phyloP scores from a whole-genome alignment of 2,888 invertebrate genomes.

The Drosophila pegasa region DNA sequence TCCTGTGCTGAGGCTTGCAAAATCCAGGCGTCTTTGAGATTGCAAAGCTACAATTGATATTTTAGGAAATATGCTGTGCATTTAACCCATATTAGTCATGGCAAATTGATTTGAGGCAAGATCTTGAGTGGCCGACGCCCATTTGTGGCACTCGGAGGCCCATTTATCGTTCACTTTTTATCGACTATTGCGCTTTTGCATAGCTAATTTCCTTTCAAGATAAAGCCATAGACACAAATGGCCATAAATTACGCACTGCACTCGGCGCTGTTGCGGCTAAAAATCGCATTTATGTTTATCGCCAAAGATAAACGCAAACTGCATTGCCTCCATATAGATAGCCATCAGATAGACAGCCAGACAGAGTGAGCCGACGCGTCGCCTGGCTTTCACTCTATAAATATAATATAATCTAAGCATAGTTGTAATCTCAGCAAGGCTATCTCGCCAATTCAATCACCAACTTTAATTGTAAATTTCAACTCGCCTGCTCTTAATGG shows the following conservation, averaged over 20 bases:
- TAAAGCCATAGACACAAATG: constrained; percentile 73
- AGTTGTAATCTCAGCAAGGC: constrained; percentile 76
- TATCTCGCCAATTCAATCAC: constrained; percentile 74
- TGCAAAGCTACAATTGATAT: constrained; percentile 51
- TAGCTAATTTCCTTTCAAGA: constrained; percentile 80
- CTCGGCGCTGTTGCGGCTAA: constrained; percentile 29
- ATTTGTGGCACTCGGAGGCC: constrained; percentile 54
- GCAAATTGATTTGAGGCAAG: constrained; percentile 66
- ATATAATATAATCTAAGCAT: constrained; percentile 75
- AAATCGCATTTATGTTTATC: constrained; percentile 63
- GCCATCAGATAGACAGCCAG: constrained; percentile 42
- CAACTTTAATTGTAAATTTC: constrained; percentile 78
- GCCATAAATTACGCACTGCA: constrained; percentile 76
- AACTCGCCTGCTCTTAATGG: constrained; percentile 61
- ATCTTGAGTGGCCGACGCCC: constrained; percentile 36
- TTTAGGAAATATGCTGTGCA: constrained; percentile 41
- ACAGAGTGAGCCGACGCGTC: background rate
- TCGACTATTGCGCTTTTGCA: constrained; percentile 47
- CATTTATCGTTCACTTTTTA: constrained; percentile 61
- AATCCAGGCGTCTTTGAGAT: constrained; percentile 27
- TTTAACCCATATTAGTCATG: constrained; percentile 74
- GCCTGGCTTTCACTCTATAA: constrained; percentile 75
- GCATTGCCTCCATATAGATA: constrained; percentile 57
- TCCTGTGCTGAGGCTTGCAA: constrained; percentile 20
- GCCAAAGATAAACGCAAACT: constrained; percentile 59